A percentile compares a stretch with the other conserved stretches of the same genome.
Evolutionary conservation across 2,797 vertebrate genomes (phyloP).

Genomic region (Neosilurus hyrtlii): DNA sequence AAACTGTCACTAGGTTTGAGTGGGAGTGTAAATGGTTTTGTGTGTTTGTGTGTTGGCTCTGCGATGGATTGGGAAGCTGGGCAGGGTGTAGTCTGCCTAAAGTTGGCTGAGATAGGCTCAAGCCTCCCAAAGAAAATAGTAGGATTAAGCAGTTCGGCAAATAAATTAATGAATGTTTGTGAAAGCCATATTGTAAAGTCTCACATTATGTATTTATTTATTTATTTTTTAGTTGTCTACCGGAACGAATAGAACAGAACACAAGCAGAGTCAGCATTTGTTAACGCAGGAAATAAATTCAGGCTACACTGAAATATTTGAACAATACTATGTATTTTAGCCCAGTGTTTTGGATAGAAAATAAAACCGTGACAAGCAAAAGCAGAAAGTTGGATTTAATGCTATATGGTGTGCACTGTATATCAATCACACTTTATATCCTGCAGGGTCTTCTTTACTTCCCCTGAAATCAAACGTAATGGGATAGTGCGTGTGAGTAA

Average conservation of each 20-base stretch:
- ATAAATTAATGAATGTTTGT: neutral
- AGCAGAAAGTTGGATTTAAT: neutral
- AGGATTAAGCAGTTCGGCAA: too few relatives aligned
- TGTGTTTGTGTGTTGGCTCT: too few relatives aligned
- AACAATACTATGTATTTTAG: neutral
- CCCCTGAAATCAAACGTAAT: neutral
- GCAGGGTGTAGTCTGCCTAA: too few relatives aligned
- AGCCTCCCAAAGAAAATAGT: too few relatives aligned
- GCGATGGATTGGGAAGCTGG: too few relatives aligned
- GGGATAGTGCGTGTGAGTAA: neutral
- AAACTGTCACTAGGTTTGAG: too few relatives aligned
- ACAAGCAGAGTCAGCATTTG: slow-evolving; percentile 37
- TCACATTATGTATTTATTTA: too few relatives aligned
- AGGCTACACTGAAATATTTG: neutral
- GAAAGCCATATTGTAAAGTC: neutral
- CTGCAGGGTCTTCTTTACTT: neutral
- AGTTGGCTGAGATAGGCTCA: too few relatives aligned
- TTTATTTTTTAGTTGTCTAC: slow-evolving; percentile 5
- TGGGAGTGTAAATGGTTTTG: too few relatives aligned
- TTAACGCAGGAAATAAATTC: slow-evolving; percentile 27
- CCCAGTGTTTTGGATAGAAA: neutral
- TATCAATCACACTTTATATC: too few relatives aligned
- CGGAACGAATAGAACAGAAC: neutral
- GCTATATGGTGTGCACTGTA: neutral
- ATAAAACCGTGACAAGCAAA: neutral